phyloP scores from a whole-genome alignment of 2,888 invertebrate genomes.

The Anoncus sp. region DNA sequence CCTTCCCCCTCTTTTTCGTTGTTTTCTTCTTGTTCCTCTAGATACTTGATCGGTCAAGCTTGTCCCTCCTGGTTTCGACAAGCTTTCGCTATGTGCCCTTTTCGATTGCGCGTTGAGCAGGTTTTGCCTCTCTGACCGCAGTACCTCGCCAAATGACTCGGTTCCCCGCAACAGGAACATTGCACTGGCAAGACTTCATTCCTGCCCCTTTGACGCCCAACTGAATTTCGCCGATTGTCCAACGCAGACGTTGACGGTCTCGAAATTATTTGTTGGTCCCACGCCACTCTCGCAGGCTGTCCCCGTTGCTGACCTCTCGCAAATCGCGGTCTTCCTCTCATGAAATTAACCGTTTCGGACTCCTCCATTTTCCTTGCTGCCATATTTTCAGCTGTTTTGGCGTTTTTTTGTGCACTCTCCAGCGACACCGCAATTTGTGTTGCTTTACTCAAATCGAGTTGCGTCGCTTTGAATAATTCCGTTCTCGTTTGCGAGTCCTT shows the following conservation, averaged over 20 bases:
- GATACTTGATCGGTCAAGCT: background rate
- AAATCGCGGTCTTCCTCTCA: background rate
- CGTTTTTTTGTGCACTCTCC: conserved; percentile 41
- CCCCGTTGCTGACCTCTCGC: background rate
- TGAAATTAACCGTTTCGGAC: background rate
- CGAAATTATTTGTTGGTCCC: background rate
- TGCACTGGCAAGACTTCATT: background rate
- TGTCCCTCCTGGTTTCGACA: background rate
- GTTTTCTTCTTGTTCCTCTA: background rate
- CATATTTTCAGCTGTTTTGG: background rate
- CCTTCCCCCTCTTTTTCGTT: background rate
- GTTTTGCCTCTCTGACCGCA: conserved; percentile 9
- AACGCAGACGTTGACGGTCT: background rate
- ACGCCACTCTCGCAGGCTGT: background rate
- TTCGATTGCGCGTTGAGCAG: background rate
- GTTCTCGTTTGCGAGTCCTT: conserved; percentile 43
- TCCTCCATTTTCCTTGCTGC: background rate
- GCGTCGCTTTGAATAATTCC: conserved; percentile 30
- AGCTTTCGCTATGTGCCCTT: conserved; percentile 1
- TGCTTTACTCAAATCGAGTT: conserved; percentile 38
- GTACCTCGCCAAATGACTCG: conserved; percentile 27
- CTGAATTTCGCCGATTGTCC: background rate
- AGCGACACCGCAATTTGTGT: conserved; percentile 39
- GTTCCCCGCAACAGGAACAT: conserved; percentile 51
- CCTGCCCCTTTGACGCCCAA: background rate